Base-by-base conservation (phyloP, 23 tunicate genomes). In the Clavelina lepadiformis region DNA sequence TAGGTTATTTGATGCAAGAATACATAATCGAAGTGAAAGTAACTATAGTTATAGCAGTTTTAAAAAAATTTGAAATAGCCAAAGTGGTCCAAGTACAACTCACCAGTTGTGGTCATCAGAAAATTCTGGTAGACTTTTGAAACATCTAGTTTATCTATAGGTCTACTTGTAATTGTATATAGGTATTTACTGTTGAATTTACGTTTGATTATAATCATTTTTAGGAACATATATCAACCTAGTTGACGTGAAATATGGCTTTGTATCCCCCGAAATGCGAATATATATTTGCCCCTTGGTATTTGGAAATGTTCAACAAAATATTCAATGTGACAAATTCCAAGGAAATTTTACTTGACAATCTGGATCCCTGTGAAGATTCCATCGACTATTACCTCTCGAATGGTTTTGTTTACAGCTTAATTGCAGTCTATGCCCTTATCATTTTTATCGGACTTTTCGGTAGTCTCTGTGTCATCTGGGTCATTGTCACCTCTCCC, bases 221-320 rank as follows among this genome's bases (percentile, higher is more conserved):
- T n/a, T n/a, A n/a, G n/a, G 27, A 58, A 5, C 65, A 28, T 23
- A 23, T 5, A 23, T 51, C 25, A 28, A 23, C 5, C 11, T 51
- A 23, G 18, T 11, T 11, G 15, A 44, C 13, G 15, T 19, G 21
- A 11, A 21, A 35, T 31, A 79, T 79, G 85, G 85, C 75, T 28
- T 8, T 76, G 27, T 46, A 79, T 60, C 33, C 38, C 33, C 85
- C 85, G 7, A 47, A 69, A 44, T 79, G 85, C 33, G 69, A 79
- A 13, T 57, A 58, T 70, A 0, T 59, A 29, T 55, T 79, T 0
- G 36, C 61, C 18, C 5, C 64, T 11, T 28, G 27, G 6, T 52
- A 37, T 64, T 51, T 75, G 30, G 26, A 51, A 3, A 7, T 34
- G 18, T 28, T 51, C 25, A 34, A 63, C 38, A 41, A 62, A 27